These are phyloP conservation scores for Apis florea DNA, from an alignment of 1,140 invertebrate species.

Conservation along the genomic window DNA sequence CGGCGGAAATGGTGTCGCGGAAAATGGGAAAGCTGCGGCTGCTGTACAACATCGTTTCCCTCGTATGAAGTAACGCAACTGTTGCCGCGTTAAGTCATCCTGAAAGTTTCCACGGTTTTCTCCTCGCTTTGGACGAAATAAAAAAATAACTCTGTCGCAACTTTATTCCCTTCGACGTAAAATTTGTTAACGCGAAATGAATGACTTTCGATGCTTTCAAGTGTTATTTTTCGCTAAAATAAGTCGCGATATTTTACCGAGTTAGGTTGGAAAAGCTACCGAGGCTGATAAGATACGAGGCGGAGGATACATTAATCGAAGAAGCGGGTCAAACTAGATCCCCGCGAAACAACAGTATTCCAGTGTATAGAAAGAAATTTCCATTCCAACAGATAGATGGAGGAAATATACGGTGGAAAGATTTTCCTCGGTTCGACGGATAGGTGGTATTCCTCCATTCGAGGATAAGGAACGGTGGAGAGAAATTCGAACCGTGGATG, in stretches of 20 bases:
- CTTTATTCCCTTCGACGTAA: too few relatives aligned
- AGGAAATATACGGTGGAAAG: slow-evolving; percentile 17
- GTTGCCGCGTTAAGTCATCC: not conserved
- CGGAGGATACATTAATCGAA: not conserved
- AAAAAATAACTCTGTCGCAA: too few relatives aligned
- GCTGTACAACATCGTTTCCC: slow-evolving; percentile 40
- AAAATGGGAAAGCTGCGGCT: slow-evolving; percentile 63
- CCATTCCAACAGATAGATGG: not conserved
- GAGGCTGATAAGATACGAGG: not conserved
- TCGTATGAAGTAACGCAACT: not conserved
- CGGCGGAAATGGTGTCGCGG: slow-evolving; percentile 58
- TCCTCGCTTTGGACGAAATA: too few relatives aligned
- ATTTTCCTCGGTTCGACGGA: slow-evolving; percentile 37
- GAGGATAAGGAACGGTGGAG: slow-evolving; percentile 23
- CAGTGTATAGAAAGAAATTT: not conserved
- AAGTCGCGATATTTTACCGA: too few relatives aligned
- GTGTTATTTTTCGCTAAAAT: too few relatives aligned
- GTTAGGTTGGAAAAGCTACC: too few relatives aligned
- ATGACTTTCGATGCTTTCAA: too few relatives aligned
- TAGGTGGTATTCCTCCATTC: slow-evolving; percentile 45
- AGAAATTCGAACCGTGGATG: slow-evolving; percentile 51
- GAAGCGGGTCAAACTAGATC: not conserved
- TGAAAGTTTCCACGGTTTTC: not conserved
- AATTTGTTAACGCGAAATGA: too few relatives aligned
- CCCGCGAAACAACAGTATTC: not conserved